Base-by-base conservation (phyloP, 2,113 vertebrate genomes). In the Phyllostomus discolor region DNA sequence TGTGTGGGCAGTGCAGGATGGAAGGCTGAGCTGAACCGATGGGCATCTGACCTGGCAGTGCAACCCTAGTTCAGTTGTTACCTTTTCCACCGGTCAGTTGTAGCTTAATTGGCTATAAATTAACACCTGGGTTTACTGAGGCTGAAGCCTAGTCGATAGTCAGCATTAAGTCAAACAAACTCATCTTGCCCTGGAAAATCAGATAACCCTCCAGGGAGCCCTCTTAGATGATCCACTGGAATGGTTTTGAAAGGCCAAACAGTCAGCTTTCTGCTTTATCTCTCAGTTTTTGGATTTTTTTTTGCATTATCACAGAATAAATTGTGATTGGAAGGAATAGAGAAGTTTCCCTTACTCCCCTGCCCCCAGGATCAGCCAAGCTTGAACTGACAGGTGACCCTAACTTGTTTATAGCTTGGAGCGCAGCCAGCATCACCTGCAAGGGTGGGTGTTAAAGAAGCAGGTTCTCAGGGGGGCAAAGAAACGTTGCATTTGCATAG, bases 1-100 rank as follows among this genome's bases (percentile, higher is more conserved):
- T 0, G 2, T 5, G 0, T 1, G 12, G 67, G 50, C 79, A 4
- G 17, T 0, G 38, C 16, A 12, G 5, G 57, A 15, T 14, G 7
- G 66, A n/a, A 31, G 82, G 70, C 28, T 3, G 62, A 28, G 70
- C 69, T 0, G 11, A 31, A 2, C 57, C 15, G 0, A 0, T 3
- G 24, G 3, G 1, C 8, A 28, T 26, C 75, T 17, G 20, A 11
- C 11, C 22, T 4, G 64, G 10, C 10, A 14, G 0, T 14, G 0
- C 4, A 15, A 0, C 11, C 15, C 0, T 0, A 0, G 28, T 19
- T 7, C 0, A 33, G 15, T 50, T 14, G 4, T 15, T 14, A 16
- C 31, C 17, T 46, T 14, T 19, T 15, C 22, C 41, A 0, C 38
- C 1, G 33, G 57, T 41, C 14, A 0, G 1, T 35, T 50, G 59